Percentiles rank a stretch among this genome's conserved stretches.
phyloP scores from a whole-genome alignment of 2,113 vertebrate genomes.

The Zapornia atra region DNA sequence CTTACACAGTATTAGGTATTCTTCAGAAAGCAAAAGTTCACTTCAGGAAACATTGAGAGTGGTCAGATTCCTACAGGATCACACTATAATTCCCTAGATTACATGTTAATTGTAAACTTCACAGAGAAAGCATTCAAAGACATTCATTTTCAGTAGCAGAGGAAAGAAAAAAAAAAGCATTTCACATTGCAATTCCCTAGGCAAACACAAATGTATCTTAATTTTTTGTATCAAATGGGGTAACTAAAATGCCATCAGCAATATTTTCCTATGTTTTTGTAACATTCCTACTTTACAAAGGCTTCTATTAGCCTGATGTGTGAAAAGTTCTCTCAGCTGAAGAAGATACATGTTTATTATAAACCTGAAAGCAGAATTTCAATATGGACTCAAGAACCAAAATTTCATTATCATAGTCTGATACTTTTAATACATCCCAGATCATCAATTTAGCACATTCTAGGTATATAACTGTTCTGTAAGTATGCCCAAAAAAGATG shows the following conservation, averaged over 20 bases:
- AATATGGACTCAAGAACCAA: background rate
- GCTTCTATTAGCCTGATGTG: background rate
- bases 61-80: background rate
- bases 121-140: background rate
- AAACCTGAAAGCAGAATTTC: background rate
- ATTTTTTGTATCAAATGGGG: background rate
- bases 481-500: background rate
- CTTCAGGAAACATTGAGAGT: background rate
- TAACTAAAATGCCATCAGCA: background rate
- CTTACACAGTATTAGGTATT: background rate
- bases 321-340: background rate
- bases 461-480: background rate
- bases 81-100: background rate
- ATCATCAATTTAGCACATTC: background rate
- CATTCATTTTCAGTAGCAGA: background rate
- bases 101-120: background rate
- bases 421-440: background rate
- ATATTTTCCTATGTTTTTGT: background rate
- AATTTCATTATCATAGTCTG: background rate
- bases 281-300: background rate
- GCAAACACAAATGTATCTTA: background rate
- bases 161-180: background rate
- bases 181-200: background rate
- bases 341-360: background rate
- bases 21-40: background rate